Conservation (phyloP, 2,113 vertebrate species). For the Tupaia chinensis region DNA sequence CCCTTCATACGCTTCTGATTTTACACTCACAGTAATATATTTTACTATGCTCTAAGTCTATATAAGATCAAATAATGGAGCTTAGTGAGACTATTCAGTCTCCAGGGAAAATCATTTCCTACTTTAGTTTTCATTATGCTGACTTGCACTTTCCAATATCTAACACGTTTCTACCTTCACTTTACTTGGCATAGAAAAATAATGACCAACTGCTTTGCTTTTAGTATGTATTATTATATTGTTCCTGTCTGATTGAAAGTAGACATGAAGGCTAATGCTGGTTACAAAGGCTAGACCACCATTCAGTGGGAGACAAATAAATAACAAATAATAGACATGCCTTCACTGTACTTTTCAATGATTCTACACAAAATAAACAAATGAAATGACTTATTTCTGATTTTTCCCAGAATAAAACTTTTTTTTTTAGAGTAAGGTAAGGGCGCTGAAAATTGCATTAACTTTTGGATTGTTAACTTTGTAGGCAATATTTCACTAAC, state of each 20-base stretch:
- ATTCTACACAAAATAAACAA: constrained; percentile 34
- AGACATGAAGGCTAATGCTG: background rate
- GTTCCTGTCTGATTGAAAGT: background rate
- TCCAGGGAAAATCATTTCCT: background rate
- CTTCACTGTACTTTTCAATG: background rate
- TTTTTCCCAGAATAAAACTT: constrained; percentile 40
- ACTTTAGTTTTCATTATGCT: background rate
- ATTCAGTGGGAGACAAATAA: background rate
- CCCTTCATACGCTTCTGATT: background rate
- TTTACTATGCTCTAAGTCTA: background rate
- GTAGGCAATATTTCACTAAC: background rate
- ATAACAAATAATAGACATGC: background rate
- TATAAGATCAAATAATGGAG: background rate
- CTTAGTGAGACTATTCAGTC: background rate
- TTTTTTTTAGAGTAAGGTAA: constrained; percentile 15
- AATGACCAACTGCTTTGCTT: constrained; percentile 1
- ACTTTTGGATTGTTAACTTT: background rate
- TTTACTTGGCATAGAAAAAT: background rate
- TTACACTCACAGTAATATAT: background rate
- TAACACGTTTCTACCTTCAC: background rate
- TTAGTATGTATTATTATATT: background rate
- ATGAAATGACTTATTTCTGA: background rate
- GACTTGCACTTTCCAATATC: background rate
- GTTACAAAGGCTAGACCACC: background rate
- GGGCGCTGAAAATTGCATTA: background rate